A percentile compares a stretch with the other conserved stretches of the same genome.
phyloP scores from a whole-genome alignment of 2,113 vertebrate species.

The Isichthys henryi region DNA sequence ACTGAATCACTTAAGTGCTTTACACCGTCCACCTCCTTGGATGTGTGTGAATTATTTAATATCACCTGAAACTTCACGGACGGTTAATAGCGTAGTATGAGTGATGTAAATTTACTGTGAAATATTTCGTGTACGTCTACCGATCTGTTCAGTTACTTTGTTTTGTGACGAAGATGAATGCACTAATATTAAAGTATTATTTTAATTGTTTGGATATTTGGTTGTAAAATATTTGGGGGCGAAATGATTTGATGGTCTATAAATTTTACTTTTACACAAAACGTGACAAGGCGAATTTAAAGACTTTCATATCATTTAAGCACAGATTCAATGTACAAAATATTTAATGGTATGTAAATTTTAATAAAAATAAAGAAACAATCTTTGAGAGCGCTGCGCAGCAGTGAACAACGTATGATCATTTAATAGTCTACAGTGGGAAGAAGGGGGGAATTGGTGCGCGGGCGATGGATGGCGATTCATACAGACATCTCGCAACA shows the following conservation, averaged over 20 bases:
- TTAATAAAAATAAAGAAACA: constrained; percentile 61
- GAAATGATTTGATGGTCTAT: not conserved
- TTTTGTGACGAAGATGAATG: constrained; percentile 9
- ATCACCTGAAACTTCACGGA: not conserved
- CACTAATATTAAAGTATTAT: constrained; percentile 24
- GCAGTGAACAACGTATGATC: constrained; percentile 42
- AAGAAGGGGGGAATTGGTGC: constrained; percentile 5
- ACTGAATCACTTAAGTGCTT: not conserved
- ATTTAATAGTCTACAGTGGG: constrained; percentile 44
- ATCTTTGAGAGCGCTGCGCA: constrained; percentile 47
- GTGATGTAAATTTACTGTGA: constrained; percentile 12
- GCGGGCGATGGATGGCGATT: not conserved
- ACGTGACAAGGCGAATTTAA: not conserved
- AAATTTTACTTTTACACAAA: not conserved
- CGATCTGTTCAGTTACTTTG: not conserved
- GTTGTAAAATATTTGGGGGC: not conserved
- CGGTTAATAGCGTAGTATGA: not conserved
- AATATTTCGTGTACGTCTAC: not conserved
- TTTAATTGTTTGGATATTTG: not conserved
- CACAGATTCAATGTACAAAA: constrained; percentile 33
- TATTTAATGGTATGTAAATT: constrained; percentile 46
- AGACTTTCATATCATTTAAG: not conserved
- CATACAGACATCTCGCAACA: constrained; percentile 14
- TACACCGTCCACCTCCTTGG: not conserved
- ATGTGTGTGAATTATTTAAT: not conserved